Conservation (phyloP, 2,113 vertebrate genomes). For the Sylvilagus bachmani region DNA sequence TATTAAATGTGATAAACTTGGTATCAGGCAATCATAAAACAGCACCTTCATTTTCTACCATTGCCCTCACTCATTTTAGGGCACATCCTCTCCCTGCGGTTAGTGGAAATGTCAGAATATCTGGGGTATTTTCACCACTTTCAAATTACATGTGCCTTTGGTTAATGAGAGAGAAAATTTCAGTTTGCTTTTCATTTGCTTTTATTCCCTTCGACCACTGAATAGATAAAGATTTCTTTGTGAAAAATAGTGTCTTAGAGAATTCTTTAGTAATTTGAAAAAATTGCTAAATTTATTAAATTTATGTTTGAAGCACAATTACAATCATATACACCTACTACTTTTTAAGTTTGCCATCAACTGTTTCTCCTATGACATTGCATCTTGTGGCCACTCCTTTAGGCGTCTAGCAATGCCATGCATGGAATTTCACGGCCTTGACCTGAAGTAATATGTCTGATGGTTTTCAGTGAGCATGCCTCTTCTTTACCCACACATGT, state of each 20-base stretch:
- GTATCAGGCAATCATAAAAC: neutral
- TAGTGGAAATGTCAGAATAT: neutral
- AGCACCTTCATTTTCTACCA: neutral
- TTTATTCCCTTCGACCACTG: neutral
- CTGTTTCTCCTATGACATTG: neutral
- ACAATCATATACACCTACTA: neutral
- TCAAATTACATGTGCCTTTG: neutral
- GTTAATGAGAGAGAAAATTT: neutral
- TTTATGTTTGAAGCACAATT: neutral
- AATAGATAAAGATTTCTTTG: neutral
- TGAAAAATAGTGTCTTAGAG: neutral
- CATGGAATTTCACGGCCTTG: neutral
- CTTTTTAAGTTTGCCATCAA: neutral
- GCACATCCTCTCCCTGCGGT: too few relatives aligned
- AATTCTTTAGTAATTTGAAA: too few relatives aligned
- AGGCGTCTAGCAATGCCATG: neutral
- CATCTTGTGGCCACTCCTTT: neutral
- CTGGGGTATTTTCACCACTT: neutral
- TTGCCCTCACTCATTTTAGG: neutral
- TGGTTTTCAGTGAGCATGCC: neutral
- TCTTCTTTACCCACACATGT: neutral
- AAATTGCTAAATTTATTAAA: too few relatives aligned
- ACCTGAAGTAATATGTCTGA: neutral
- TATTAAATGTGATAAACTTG: neutral
- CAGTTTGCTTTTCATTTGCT: neutral